Evolutionary conservation across 2,888 invertebrate genomes (phyloP).

Genomic region (Ectemnius continuus): DNA sequence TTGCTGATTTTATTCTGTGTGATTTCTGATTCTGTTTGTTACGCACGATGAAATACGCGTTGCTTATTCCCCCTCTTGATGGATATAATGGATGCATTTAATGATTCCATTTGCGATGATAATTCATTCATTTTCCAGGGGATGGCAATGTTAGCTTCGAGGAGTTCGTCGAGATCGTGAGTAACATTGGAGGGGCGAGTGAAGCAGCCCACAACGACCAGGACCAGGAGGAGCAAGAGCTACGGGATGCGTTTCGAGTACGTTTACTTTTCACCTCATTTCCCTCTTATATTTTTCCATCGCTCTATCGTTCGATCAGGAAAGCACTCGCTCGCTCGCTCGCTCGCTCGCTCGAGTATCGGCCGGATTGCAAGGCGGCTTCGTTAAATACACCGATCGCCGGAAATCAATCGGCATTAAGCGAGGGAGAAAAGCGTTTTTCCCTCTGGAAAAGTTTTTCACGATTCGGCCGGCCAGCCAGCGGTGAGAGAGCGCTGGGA

Average conservation of each 20-base stretch:
- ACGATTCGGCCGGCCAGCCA: background rate
- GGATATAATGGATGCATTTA: background rate
- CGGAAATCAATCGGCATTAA: no score
- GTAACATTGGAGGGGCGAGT: slow-evolving; percentile 85
- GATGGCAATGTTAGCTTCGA: slow-evolving; percentile 93
- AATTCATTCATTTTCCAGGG: slow-evolving; percentile 78
- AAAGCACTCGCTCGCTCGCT: background rate
- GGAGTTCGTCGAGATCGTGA: slow-evolving; percentile 91
- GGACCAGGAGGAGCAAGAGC: slow-evolving; percentile 90
- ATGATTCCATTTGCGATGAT: background rate
- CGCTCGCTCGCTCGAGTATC: background rate
- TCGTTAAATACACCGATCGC: no score
- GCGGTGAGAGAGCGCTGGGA: background rate
- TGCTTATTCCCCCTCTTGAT: no score
- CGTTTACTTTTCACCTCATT: slow-evolving; percentile 49
- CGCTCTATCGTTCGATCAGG: background rate
- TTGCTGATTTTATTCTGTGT: no score
- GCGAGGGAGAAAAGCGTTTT: no score
- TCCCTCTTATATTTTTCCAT: background rate
- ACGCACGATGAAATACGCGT: no score
- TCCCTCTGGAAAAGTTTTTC: background rate
- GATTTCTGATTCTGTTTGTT: no score
- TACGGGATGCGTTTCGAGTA: slow-evolving; percentile 92
- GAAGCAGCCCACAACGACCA: slow-evolving; percentile 85
- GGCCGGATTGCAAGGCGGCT: background rate